phyloP scores from a whole-genome alignment of 1,140 invertebrate species.

The Diuraphis noxia region DNA sequence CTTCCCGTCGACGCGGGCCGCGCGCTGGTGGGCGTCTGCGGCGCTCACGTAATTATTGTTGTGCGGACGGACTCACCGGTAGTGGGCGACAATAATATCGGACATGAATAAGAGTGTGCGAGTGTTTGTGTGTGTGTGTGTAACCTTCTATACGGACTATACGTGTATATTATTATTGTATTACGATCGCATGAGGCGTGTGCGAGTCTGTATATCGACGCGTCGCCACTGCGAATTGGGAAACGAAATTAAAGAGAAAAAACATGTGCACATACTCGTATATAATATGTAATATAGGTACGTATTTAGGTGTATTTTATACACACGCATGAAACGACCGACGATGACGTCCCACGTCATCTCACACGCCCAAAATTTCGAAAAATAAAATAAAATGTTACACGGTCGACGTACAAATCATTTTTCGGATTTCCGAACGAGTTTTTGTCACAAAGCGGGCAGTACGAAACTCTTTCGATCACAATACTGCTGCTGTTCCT shows the following conservation, averaged over 20 bases:
- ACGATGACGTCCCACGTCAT: slow-evolving; percentile 19
- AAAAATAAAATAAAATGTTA: slow-evolving; percentile 12
- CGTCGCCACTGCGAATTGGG: slow-evolving; percentile 32
- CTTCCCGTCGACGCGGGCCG: slow-evolving; percentile 1
- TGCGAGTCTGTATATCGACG: background rate
- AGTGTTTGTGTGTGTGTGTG: background rate
- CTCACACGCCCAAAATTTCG: slow-evolving; percentile 33
- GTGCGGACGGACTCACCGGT: slow-evolving; percentile 3
- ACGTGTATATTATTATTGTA: background rate
- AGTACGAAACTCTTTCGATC: background rate
- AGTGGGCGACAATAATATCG: slow-evolving; percentile 40
- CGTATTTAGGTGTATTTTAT: background rate
- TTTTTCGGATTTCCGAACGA: background rate
- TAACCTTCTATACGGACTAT: background rate
- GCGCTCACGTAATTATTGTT: slow-evolving; percentile 43
- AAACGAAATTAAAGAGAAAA: slow-evolving; percentile 29
- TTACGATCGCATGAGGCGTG: background rate
- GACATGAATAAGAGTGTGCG: slow-evolving; percentile 7
- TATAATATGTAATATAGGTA: background rate
- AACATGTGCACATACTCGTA: background rate
- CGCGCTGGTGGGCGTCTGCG: background rate
- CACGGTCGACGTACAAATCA: background rate
- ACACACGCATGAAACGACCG: background rate
- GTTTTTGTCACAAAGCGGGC: background rate
- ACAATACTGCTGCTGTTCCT: too few relatives aligned